These are phyloP conservation scores for Neogobius melanostomus DNA, from an alignment of 2,113 vertebrate species.

Conservation along the genomic window DNA sequence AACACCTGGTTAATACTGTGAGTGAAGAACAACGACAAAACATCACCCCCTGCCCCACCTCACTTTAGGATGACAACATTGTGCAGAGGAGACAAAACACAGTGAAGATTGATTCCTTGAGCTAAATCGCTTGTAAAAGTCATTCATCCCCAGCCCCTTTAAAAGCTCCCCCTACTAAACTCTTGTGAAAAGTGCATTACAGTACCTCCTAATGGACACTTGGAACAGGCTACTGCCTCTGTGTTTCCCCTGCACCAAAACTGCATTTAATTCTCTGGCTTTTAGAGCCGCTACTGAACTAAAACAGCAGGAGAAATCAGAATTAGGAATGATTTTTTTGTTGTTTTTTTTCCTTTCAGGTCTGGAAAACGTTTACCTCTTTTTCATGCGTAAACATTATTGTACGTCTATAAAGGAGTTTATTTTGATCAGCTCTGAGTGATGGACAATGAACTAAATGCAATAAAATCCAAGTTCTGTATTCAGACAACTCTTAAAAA, in stretches of 20 bases:
- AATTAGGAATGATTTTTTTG: no score
- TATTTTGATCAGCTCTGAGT: no score
- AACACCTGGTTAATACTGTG: no score
- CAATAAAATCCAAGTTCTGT: no score
- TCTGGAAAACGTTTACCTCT: no score
- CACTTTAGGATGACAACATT: conserved; percentile 39
- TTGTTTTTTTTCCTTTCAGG: no score
- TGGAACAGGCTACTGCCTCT: background rate
- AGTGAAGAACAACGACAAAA: no score
- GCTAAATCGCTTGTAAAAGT: background rate
- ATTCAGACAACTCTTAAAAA: background rate
- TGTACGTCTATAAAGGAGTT: no score
- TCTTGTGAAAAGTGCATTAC: background rate
- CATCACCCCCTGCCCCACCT: conserved; percentile 34
- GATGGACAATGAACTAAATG: no score
- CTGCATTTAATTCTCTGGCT: background rate
- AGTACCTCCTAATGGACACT: background rate
- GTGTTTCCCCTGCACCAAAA: background rate
- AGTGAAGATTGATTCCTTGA: conserved; percentile 14
- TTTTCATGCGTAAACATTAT: no score
- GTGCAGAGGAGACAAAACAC: conserved; percentile 4
- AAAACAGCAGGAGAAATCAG: background rate
- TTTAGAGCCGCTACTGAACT: background rate
- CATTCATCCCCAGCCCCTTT: conserved; percentile 22
- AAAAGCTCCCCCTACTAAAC: conserved; percentile 10